phyloP scores from a whole-genome alignment of 2,888 invertebrate genomes.

The Chromoteleia sp. region DNA sequence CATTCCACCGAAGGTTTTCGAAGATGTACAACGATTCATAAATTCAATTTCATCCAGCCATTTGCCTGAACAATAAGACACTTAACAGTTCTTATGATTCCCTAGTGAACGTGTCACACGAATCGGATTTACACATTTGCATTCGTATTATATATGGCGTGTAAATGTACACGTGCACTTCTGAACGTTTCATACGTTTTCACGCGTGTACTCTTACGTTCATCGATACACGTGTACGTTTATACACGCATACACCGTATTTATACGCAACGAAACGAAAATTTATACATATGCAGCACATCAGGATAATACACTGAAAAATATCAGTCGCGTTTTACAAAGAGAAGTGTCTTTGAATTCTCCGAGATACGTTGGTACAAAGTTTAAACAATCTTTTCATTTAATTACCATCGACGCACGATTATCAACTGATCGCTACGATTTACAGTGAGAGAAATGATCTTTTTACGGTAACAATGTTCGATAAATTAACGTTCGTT shows the following conservation, averaged over 20 bases:
- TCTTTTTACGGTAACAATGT: conserved; percentile 15
- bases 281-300: conserved; percentile 38
- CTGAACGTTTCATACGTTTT: neutral
- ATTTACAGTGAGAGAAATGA: conserved; percentile 25
- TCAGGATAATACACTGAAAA: conserved; percentile 54
- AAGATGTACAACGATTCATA: conserved; percentile 40
- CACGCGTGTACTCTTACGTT: neutral
- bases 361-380: conserved; percentile 45
- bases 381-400: conserved; percentile 44
- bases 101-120: conserved; percentile 71
- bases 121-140: conserved; percentile 69
- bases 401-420: conserved; percentile 5
- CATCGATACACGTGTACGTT: conserved; percentile 26
- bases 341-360: conserved; percentile 48
- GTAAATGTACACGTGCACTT: conserved; percentile 23
- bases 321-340: conserved; percentile 56
- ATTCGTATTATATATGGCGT: conserved; percentile 24
- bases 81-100: conserved; percentile 82
- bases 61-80: conserved; percentile 84
- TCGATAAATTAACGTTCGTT: too few species aligned
- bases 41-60: conserved; percentile 79
- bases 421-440: conserved; percentile 36
- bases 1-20: conserved; percentile 42
- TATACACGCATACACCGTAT: conserved; percentile 29
- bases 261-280: conserved; percentile 28